Evolutionary conservation across 2,113 vertebrate genomes (phyloP), one percentile per base, ranked within the genome.

Genomic region (Phylloscopus whistleri): DNA sequence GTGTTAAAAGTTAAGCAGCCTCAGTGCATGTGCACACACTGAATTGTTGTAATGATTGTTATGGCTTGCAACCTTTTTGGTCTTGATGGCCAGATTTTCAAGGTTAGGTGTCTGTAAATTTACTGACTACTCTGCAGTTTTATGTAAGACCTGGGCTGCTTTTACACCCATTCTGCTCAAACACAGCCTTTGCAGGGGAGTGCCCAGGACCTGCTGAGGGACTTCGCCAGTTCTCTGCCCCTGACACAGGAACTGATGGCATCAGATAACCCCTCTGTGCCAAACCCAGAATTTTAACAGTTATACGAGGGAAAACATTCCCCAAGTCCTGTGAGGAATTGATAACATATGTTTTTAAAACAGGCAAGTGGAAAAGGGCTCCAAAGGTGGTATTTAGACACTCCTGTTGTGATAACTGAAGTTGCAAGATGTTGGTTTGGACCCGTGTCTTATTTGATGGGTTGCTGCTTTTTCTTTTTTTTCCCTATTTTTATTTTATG

Each of bases 21-120:
- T 80, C 64, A 31, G 56, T 7, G 2, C 55, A 2, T 0, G 1
- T 41, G 44, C 53, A 15, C 52, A 33, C 48, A 17, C 8, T 16
- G 15, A 72, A 52, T 60, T 11, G 5, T 2, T 46, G 3, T 16
- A 11, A 24, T 35, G 49, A 16, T 52, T 33, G 3, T 43, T 68
- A 22, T 2, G 24, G 33, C 75, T 72, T 44, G 53, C 72, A 67
- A 64, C 14, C 1, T 35, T 68, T 79, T 35, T 76, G 37, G n/a
- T 62, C 12, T 74, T 2, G 3, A 7, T 58, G 46, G 22, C 6
- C 56, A 39, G 13, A 35, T 60, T 59, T 62, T 72, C 18, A 8
- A 30, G 30, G 27, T 39, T 21, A 19, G 7, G 28, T 75, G 27
- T 20, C 33, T 48, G 14, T 52, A 60, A 87, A 72, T 19, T 7